Evolutionary conservation across 2,113 vertebrate genomes (phyloP).

Genomic region (Hippolais icterina): DNA sequence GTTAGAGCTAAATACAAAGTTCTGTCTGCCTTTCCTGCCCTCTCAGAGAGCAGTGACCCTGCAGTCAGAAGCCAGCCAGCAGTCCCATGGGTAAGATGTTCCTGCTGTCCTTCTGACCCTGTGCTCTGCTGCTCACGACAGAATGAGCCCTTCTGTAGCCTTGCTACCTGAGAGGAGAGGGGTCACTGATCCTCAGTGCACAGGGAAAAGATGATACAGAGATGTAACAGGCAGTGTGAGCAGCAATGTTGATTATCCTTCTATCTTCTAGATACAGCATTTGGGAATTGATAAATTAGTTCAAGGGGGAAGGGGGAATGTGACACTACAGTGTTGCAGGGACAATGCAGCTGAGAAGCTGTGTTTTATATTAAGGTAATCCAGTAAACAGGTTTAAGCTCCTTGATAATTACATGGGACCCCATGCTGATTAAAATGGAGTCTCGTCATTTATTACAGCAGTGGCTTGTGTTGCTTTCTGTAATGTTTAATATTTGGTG

Average conservation of each 20-base stretch:
- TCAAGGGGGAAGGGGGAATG: accelerated
- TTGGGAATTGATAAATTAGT: background rate
- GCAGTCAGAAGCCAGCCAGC: background rate
- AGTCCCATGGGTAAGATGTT: background rate
- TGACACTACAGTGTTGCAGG: background rate
- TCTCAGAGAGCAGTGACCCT: background rate
- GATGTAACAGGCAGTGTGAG: background rate
- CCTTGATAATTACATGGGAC: background rate
- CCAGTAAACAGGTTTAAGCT: background rate
- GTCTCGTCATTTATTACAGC: background rate
- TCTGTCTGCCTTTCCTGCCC: background rate
- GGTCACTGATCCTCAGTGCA: background rate
- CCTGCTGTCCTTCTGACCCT: background rate
- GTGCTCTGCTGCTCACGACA: background rate
- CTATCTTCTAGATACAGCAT: background rate
- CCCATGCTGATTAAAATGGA: background rate
- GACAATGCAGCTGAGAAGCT: background rate
- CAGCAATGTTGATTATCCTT: background rate
- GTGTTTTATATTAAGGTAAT: background rate
- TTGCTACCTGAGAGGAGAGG: background rate
- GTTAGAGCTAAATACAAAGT: background rate
- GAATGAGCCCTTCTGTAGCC: background rate
- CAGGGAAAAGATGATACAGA: background rate
- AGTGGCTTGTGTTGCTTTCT: background rate
- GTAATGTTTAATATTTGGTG: background rate